Evolutionary conservation across 2,113 vertebrate genomes (phyloP).

Genomic region (Lagopus muta): DNA sequence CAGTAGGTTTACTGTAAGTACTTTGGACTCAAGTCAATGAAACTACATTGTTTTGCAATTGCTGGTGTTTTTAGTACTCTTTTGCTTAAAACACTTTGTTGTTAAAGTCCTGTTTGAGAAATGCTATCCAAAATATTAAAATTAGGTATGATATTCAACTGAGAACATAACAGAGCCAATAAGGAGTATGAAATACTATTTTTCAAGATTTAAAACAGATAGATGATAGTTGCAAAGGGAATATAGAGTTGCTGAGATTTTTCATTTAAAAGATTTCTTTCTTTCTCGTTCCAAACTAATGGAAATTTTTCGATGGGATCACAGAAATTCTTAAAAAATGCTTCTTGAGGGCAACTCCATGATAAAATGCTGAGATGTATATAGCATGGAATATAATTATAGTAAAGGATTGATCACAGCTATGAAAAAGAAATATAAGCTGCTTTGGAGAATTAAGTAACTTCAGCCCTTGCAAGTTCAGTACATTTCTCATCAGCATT

Average conservation of each 20-base stretch:
- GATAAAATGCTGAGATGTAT: conserved; percentile 26
- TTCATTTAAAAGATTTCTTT: neutral
- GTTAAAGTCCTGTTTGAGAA: neutral
- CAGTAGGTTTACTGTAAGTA: conserved; percentile 20
- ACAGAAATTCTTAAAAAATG: neutral
- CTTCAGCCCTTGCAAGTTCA: conserved; percentile 14
- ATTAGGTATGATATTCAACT: neutral
- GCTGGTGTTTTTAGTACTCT: neutral
- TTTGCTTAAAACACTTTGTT: neutral
- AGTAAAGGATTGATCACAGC: neutral
- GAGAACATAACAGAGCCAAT: neutral
- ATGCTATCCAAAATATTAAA: neutral
- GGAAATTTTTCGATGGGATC: neutral
- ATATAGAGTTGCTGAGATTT: neutral
- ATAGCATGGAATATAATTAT: neutral
- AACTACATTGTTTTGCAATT: conserved; percentile 14
- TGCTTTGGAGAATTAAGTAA: conserved; percentile 46
- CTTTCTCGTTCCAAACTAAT: neutral
- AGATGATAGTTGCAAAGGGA: neutral
- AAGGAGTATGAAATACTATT: neutral
- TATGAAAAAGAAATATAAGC: conserved; percentile 60
- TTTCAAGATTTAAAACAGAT: neutral
- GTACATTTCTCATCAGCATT: conserved; percentile 48
- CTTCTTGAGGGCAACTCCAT: neutral
- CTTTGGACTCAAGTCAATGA: neutral